These are phyloP conservation scores for Ranitomeya imitator DNA, from an alignment of 2,113 vertebrate genomes.

Conservation along the genomic window DNA sequence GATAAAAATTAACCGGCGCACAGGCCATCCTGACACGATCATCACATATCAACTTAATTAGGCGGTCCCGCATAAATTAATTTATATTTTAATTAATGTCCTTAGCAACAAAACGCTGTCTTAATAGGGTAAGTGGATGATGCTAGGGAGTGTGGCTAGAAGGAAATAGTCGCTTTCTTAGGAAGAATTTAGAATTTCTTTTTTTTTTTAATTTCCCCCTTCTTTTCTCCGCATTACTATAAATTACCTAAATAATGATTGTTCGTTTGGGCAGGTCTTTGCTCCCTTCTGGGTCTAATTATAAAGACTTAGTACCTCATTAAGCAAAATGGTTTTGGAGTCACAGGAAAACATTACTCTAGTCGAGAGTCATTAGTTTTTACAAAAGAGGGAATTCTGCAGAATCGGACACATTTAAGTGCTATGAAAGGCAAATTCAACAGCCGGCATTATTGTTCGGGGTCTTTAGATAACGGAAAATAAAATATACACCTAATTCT, in stretches of 20 bases:
- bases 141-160: conserved; percentile 82
- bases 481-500: neutral
- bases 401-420: conserved; percentile 68
- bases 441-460: conserved; percentile 13
- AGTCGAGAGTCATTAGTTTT: conserved; percentile 82
- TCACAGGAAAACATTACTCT: conserved; percentile 78
- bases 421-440: neutral
- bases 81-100: conserved; percentile 87
- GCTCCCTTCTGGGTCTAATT: conserved; percentile 84
- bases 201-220: neutral
- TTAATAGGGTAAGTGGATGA: conserved; percentile 85
- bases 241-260: conserved; percentile 87
- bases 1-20: conserved; percentile 75
- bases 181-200: conserved; percentile 72
- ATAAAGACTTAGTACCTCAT: conserved; percentile 86
- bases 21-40: conserved; percentile 77
- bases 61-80: conserved; percentile 81
- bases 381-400: conserved; percentile 71
- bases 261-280: conserved; percentile 76
- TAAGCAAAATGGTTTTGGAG: conserved; percentile 81
- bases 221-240: conserved; percentile 79
- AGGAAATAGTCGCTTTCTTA: conserved; percentile 79
- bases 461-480: conserved; percentile 25
- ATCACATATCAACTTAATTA: conserved; percentile 85
- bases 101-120: conserved; percentile 78